phyloP scores from a whole-genome alignment of 2,797 vertebrate species.

The Cirrhinus mrigala region DNA sequence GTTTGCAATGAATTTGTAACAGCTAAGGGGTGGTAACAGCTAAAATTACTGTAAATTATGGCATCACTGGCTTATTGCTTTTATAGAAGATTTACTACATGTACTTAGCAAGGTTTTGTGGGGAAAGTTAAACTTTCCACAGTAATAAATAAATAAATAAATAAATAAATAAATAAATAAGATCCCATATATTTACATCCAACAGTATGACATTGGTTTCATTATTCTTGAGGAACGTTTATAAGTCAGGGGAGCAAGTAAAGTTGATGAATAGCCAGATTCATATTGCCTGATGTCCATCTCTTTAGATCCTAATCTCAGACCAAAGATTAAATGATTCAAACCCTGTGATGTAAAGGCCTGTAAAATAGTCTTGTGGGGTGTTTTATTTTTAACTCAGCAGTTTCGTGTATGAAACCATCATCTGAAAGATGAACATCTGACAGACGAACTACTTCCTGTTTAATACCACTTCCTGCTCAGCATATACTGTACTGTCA shows the following conservation, averaged over 20 bases:
- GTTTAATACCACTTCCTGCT: slow-evolving; percentile 72
- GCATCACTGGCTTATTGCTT: background rate
- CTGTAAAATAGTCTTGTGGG: background rate
- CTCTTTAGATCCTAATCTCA: slow-evolving; percentile 9
- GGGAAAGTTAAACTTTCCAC: no score
- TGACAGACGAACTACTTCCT: slow-evolving; percentile 64
- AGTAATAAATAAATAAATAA: no score
- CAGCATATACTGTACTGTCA: background rate
- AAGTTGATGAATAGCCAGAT: background rate
- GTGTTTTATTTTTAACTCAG: slow-evolving; percentile 13
- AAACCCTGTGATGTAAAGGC: background rate
- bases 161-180: no score
- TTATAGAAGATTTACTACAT: background rate
- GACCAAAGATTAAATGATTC: background rate
- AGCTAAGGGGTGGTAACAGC: background rate
- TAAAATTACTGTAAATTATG: background rate
- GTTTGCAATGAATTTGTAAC: background rate
- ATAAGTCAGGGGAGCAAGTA: background rate
- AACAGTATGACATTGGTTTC: background rate
- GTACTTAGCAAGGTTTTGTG: background rate
- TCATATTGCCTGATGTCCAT: background rate
- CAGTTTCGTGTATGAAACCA: slow-evolving; percentile 39
- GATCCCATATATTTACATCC: background rate
- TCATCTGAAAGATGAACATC: background rate
- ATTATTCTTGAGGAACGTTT: background rate